These are phyloP conservation scores for Luffia ferchaultella DNA, from an alignment of 2,888 invertebrate species.

Conservation along the genomic window DNA sequence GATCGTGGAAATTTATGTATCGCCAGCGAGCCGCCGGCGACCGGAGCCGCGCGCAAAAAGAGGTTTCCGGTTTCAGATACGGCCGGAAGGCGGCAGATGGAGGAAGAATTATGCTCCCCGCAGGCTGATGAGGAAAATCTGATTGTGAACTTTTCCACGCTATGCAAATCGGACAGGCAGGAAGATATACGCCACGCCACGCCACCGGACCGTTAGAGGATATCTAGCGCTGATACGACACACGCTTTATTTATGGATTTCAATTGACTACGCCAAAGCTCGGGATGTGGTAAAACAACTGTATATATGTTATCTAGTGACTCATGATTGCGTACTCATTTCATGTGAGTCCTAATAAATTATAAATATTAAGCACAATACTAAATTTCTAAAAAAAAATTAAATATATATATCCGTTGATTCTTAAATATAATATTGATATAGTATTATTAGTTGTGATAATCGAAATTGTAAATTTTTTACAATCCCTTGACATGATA, in stretches of 20 bases:
- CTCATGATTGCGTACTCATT: no score
- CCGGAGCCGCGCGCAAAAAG: conserved; percentile 42
- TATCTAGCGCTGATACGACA: conserved; percentile 32
- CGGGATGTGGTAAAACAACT: no score
- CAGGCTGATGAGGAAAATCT: conserved; percentile 63
- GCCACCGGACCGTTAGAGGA: conserved; percentile 28
- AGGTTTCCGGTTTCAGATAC: conserved; percentile 46
- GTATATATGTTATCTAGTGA: no score
- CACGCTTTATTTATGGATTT: conserved; percentile 35
- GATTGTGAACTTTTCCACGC: conserved; percentile 62
- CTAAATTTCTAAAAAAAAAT: no score
- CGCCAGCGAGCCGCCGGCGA: conserved; percentile 39
- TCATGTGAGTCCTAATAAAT: no score
- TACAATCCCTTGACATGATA: no score
- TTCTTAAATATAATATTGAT: no score
- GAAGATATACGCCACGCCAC: conserved; percentile 35
- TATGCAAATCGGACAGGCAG: conserved; percentile 58
- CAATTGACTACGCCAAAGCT: conserved; percentile 30
- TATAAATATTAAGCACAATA: no score
- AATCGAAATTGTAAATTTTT: no score
- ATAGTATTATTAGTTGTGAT: no score
- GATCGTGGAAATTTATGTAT: conserved; percentile 65
- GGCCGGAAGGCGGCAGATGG: conserved; percentile 62
- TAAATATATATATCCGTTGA: no score
- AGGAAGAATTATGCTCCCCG: conserved; percentile 61